A percentile compares a stretch with the other conserved stretches of the same genome.
phyloP scores from a whole-genome alignment of 2,888 invertebrate genomes.

The Abrostola tripartita region DNA sequence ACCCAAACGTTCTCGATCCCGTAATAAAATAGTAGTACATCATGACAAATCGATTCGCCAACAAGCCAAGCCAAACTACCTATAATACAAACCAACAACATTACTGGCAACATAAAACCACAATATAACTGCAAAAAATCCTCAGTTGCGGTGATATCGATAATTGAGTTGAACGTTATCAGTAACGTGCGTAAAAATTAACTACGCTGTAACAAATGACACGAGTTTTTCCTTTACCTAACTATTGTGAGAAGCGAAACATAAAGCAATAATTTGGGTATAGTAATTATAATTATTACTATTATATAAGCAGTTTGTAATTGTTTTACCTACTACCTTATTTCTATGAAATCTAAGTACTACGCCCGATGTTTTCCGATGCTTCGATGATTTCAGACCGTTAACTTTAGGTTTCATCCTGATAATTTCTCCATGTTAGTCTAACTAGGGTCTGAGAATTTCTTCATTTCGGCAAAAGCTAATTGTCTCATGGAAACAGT shows the following conservation, averaged over 20 bases:
- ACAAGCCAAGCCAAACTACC: constrained; percentile 15
- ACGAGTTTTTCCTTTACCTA: constrained; percentile 34
- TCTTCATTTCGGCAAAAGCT: too few species aligned
- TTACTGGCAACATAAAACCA: constrained; percentile 38
- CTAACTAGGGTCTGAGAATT: too few species aligned
- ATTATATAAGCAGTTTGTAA: too few species aligned
- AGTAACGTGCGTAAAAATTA: constrained; percentile 59
- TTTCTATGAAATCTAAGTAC: too few species aligned
- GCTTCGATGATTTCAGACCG: too few species aligned
- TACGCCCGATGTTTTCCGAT: too few species aligned
- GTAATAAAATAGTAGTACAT: not conserved
- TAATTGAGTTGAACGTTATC: constrained; percentile 60
- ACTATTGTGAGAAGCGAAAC: constrained; percentile 11
- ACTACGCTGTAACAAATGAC: constrained; percentile 52
- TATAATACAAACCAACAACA: constrained; percentile 31
- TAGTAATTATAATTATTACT: not conserved
- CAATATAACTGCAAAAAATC: constrained; percentile 47
- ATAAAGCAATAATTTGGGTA: not conserved
- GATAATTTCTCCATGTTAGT: too few species aligned
- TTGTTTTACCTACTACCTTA: too few species aligned
- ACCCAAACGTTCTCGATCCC: not conserved
- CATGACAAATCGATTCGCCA: constrained; percentile 12
- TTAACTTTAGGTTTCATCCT: too few species aligned
- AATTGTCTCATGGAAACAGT: too few species aligned
- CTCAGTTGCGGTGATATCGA: constrained; percentile 52